Conservation (phyloP, 2,888 invertebrate genomes). For the Norana najaformis region DNA sequence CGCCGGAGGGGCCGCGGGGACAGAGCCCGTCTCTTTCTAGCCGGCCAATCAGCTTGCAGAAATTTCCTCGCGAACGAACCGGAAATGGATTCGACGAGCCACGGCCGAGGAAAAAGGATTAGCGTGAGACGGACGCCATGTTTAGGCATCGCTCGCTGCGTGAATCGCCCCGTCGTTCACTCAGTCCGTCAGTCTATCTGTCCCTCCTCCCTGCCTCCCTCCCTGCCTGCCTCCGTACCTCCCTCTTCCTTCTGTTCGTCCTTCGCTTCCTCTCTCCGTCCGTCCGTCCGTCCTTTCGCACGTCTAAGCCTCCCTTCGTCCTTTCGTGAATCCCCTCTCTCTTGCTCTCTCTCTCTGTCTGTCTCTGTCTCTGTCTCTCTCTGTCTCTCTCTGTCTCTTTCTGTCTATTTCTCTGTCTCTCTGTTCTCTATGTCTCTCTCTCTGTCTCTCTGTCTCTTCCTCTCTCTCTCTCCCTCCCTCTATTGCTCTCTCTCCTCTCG, state of each 20-base stretch:
- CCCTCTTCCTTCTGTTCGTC: no score
- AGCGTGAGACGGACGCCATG: neutral
- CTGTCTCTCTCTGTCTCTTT: neutral
- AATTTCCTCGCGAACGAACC: neutral
- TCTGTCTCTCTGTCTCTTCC: neutral
- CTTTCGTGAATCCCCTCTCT: no score
- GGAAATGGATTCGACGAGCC: neutral
- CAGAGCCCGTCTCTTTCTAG: neutral
- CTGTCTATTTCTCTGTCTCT: neutral
- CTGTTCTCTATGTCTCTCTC: conserved; percentile 16
- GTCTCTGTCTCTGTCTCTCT: no score
- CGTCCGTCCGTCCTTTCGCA: no score
- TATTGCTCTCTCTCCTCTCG: neutral
- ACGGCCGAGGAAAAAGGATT: neutral
- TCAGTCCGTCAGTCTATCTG: neutral
- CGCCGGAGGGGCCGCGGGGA: no score
- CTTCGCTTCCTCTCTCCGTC: neutral
- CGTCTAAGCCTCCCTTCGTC: neutral
- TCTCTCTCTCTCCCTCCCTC: neutral
- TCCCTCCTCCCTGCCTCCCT: no score
- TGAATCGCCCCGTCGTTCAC: neutral
- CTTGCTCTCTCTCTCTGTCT: no score
- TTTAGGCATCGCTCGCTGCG: no score
- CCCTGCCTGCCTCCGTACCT: neutral
- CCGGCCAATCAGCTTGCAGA: neutral